Evolutionary conservation across 1,140 invertebrate genomes (phyloP).

Genomic region (Drosophila pachea): DNA sequence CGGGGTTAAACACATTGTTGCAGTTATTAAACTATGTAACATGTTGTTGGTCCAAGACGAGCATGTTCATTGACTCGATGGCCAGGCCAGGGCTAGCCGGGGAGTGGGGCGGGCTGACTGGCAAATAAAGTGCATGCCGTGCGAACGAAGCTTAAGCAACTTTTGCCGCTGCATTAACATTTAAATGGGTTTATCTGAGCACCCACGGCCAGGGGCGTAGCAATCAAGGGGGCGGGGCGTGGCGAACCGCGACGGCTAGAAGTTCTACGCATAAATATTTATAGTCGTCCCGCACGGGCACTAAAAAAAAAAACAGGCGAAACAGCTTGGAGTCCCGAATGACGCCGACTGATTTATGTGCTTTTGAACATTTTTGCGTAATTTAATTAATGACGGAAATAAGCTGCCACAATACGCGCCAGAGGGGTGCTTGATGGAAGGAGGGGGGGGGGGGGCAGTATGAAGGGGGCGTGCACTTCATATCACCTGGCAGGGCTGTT

Average conservation of each 20-base stretch:
- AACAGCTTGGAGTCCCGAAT: slow-evolving; percentile 44
- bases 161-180: slow-evolving; percentile 72
- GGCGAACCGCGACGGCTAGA: too few species aligned
- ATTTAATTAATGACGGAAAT: slow-evolving; percentile 74
- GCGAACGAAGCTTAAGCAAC: slow-evolving; percentile 39
- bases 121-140: slow-evolving; percentile 65
- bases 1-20: slow-evolving; percentile 66
- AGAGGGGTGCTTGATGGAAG: background rate
- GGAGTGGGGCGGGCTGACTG: slow-evolving; percentile 21
- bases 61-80: slow-evolving; percentile 35
- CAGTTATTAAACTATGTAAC: slow-evolving; percentile 66
- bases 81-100: background rate
- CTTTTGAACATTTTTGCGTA: slow-evolving; percentile 75
- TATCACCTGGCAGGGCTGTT: slow-evolving; percentile 56
- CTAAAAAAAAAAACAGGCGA: slow-evolving; percentile 50
- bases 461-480: slow-evolving; percentile 62
- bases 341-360: slow-evolving; percentile 72
- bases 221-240: slow-evolving; percentile 7
- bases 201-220: slow-evolving; percentile 12
- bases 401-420: slow-evolving; percentile 39
- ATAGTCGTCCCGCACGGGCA: slow-evolving; percentile 64
- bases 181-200: slow-evolving; percentile 74
- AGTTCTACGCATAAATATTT: slow-evolving; percentile 63
- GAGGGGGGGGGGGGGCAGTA: slow-evolving; percentile 12
- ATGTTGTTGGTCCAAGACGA: slow-evolving; percentile 23